Percentiles rank a stretch among this genome's conserved stretches.
Evolutionary conservation across 2,113 vertebrate genomes (phyloP).

Genomic region (Malurus alboscapulatus): DNA sequence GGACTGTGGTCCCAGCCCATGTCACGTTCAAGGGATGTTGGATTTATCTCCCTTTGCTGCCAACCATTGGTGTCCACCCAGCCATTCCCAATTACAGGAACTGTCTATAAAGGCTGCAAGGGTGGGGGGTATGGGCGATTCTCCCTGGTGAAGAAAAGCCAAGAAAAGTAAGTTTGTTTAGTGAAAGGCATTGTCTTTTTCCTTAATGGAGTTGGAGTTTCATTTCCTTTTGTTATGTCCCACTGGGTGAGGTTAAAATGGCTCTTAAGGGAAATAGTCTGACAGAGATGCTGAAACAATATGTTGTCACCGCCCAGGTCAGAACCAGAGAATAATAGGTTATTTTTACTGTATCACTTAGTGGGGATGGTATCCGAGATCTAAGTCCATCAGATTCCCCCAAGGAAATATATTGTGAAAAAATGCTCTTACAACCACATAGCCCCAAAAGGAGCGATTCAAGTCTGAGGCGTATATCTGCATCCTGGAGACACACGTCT

Average conservation of each 20-base stretch:
- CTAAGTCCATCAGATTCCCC: slow-evolving; percentile 54
- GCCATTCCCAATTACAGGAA: slow-evolving; percentile 67
- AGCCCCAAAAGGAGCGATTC: background rate
- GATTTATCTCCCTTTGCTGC: slow-evolving; percentile 55
- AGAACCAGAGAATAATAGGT: slow-evolving; percentile 67
- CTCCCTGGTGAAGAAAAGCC: slow-evolving; percentile 57
- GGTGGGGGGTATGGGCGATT: slow-evolving; percentile 46
- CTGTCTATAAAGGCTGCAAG: slow-evolving; percentile 57
- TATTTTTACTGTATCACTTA: slow-evolving; percentile 71
- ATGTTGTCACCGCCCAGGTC: slow-evolving; percentile 67
- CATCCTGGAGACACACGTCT: background rate
- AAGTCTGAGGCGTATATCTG: slow-evolving; percentile 1
- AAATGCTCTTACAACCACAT: slow-evolving; percentile 18
- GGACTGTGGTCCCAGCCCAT: slow-evolving; percentile 36
- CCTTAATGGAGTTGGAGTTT: slow-evolving; percentile 64
- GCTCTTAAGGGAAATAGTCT: slow-evolving; percentile 65
- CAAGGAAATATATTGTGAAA: slow-evolving; percentile 54
- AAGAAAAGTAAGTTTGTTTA: slow-evolving; percentile 69
- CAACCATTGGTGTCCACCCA: slow-evolving; percentile 57
- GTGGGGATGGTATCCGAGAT: slow-evolving; percentile 57
- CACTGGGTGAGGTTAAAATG: slow-evolving; percentile 69
- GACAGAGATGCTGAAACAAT: slow-evolving; percentile 69
- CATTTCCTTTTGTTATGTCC: slow-evolving; percentile 70
- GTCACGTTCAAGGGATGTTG: slow-evolving; percentile 54
- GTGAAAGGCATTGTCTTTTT: slow-evolving; percentile 69